These are phyloP conservation scores for Tenthredo amoena DNA, from an alignment of 2,888 invertebrate genomes.

Conservation along the genomic window DNA sequence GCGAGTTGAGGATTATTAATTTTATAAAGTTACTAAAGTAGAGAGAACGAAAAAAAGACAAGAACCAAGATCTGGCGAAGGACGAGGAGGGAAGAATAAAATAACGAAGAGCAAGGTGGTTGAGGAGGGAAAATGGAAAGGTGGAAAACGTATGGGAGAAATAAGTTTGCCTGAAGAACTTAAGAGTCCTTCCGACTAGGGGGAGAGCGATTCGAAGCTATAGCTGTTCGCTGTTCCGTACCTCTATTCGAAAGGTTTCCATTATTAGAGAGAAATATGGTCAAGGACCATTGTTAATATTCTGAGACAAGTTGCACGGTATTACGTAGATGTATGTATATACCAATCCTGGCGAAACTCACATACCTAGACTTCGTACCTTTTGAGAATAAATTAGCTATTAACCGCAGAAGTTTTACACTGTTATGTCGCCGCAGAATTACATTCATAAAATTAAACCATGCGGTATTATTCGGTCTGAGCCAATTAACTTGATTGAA, in stretches of 20 bases:
- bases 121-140: slow-evolving; percentile 1
- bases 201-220: slow-evolving; percentile 37
- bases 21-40: not conserved
- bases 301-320: slow-evolving; percentile 18
- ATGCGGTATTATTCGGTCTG: not conserved
- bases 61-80: not conserved
- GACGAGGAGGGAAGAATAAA: not conserved
- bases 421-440: not conserved
- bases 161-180: slow-evolving; percentile 42
- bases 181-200: slow-evolving; percentile 27
- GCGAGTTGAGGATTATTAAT: slow-evolving; percentile 22
- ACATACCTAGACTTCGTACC: not conserved
- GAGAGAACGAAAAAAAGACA: not conserved
- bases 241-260: slow-evolving; percentile 34
- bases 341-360: slow-evolving; percentile 2
- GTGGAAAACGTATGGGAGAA: slow-evolving; percentile 34
- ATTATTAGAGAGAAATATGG: slow-evolving; percentile 28
- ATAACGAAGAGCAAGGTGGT: slow-evolving; percentile 13
- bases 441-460: not conserved
- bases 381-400: slow-evolving; percentile 6
- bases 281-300: slow-evolving; percentile 35
- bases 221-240: slow-evolving; percentile 29
- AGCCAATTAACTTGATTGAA: not conserved
- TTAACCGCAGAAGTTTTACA: slow-evolving; percentile 1
- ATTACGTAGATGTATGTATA: not conserved